phyloP scores from a whole-genome alignment of 2,888 invertebrate genomes.

The Pemphredon lugubris region DNA sequence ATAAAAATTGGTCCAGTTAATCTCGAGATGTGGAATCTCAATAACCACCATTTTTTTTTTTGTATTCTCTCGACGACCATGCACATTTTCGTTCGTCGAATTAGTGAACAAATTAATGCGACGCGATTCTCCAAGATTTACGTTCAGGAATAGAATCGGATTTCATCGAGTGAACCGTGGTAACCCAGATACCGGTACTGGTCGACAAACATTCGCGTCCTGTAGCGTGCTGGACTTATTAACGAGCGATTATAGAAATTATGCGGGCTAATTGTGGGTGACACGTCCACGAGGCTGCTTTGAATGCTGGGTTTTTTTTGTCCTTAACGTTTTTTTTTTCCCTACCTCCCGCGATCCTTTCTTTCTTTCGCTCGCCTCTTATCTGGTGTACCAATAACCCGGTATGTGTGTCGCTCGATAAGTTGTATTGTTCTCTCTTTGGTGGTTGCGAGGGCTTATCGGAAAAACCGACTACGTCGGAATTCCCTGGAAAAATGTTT shows the following conservation, averaged over 20 bases:
- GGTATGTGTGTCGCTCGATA: constrained; percentile 61
- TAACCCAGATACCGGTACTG: constrained; percentile 27
- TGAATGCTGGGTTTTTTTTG: constrained; percentile 6
- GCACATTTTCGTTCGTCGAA: too few species aligned
- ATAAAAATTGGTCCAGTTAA: too few species aligned
- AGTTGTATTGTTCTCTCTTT: constrained; percentile 51
- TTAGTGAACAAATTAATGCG: too few species aligned
- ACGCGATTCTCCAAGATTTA: too few species aligned
- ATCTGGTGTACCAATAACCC: constrained; percentile 57
- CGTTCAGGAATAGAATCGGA: too few species aligned
- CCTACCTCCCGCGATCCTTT: constrained; percentile 34
- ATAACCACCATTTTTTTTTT: too few species aligned
- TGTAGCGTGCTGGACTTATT: constrained; percentile 15
- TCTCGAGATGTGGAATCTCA: too few species aligned
- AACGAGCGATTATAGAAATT: constrained; percentile 20
- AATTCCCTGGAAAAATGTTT: constrained; percentile 45
- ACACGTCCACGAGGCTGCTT: constrained; percentile 28
- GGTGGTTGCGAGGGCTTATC: constrained; percentile 43
- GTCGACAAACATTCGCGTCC: constrained; percentile 13
- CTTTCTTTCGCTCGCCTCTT: constrained; percentile 44
- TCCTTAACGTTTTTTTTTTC: constrained; percentile 3
- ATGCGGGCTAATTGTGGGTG: constrained; percentile 38
- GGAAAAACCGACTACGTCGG: constrained; percentile 37
- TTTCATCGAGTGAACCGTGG: too few species aligned
- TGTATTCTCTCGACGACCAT: too few species aligned